Conservation (phyloP, 1,140 invertebrate species). For the Onthophagus taurus region DNA sequence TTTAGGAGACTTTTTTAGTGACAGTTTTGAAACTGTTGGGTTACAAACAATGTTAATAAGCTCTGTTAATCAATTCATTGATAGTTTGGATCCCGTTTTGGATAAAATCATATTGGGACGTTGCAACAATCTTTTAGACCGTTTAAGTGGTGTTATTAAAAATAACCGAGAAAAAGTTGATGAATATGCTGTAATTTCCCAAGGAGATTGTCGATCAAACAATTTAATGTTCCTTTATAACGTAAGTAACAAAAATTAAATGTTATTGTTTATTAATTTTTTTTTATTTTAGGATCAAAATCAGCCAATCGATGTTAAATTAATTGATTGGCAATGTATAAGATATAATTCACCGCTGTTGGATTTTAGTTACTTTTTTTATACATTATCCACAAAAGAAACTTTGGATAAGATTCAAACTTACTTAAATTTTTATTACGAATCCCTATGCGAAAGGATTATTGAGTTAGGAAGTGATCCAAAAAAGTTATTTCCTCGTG, state of each 20-base stretch:
- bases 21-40: neutral
- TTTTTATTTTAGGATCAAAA: conserved; percentile 1
- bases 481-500: conserved; percentile 40
- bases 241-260: too few relatives aligned
- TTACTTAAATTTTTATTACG: conserved; percentile 44
- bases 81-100: neutral
- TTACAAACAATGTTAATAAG: neutral
- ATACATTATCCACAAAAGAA: conserved; percentile 40
- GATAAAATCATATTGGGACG: neutral
- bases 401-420: conserved; percentile 40
- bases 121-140: neutral
- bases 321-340: conserved; percentile 47
- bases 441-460: conserved; percentile 34
- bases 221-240: conserved; percentile 46
- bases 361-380: conserved; percentile 46
- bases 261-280: neutral
- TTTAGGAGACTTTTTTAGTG: neutral
- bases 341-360: conserved; percentile 45
- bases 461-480: conserved; percentile 33
- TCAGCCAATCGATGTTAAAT: conserved; percentile 32
- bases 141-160: neutral
- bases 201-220: conserved; percentile 47
- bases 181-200: conserved; percentile 35
- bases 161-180: conserved; percentile 2
- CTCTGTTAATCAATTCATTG: neutral